Percentiles rank a stretch among this genome's conserved stretches.
Conservation (phyloP, 2,113 vertebrate species). For the Myotis yumanensis region DNA sequence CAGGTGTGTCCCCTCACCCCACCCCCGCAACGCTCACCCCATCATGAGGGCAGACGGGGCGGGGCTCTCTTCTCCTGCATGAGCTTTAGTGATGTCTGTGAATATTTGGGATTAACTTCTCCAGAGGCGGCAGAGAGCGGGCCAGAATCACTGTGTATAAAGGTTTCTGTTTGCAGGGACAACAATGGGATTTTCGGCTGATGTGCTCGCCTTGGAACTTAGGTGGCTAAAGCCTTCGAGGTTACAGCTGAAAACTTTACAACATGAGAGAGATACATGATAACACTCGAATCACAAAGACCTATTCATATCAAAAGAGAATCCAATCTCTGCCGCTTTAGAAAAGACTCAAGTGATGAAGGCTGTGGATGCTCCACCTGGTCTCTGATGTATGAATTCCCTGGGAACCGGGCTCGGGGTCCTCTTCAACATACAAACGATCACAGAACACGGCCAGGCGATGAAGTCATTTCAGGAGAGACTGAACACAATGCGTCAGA, state of each 20-base stretch:
- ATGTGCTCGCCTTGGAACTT: neutral
- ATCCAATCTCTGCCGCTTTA: neutral
- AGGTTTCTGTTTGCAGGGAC: neutral
- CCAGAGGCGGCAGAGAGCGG: neutral
- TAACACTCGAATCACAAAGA: neutral
- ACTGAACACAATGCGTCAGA: neutral
- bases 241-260: neutral
- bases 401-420: neutral
- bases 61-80: neutral
- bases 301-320: neutral
- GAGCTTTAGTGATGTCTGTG: neutral
- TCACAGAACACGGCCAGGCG: neutral
- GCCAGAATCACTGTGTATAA: neutral
- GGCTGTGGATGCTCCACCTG: neutral
- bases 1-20: too few relatives aligned
- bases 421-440: neutral
- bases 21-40: too few relatives aligned
- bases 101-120: neutral
- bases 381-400: neutral
- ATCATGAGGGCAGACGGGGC: neutral
- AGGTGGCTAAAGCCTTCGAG: neutral
- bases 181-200: neutral
- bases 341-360: neutral
- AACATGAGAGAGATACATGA: neutral
- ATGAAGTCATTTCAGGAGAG: slow-evolving; percentile 23